A percentile compares a stretch with the other conserved stretches of the same genome.
Evolutionary conservation across 2,113 vertebrate genomes (phyloP).

Genomic region (Eptesicus fuscus): DNA sequence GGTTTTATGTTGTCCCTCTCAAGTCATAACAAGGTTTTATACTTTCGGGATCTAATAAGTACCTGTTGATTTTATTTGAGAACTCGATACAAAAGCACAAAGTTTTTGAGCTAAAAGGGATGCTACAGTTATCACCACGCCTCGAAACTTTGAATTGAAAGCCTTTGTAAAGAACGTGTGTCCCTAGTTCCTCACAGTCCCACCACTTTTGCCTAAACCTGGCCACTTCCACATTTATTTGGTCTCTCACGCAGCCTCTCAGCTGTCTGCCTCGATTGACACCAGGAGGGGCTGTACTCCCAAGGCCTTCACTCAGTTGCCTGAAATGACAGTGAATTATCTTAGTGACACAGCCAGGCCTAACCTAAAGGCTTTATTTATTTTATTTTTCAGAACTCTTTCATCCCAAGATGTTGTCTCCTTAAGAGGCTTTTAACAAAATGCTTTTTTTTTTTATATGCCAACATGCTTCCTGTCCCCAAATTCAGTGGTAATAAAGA

Average conservation of each 20-base stretch:
- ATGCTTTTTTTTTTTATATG: background rate
- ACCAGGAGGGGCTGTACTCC: accelerated
- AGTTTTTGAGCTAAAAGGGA: background rate
- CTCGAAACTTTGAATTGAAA: background rate
- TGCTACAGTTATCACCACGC: background rate
- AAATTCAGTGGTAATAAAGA: background rate
- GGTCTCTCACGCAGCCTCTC: background rate
- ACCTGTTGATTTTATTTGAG: background rate
- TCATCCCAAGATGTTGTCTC: background rate
- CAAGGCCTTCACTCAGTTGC: background rate
- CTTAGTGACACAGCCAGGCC: background rate
- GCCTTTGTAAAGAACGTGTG: background rate
- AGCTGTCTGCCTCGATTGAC: background rate
- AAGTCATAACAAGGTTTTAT: background rate
- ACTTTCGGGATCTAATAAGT: background rate
- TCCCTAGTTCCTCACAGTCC: background rate
- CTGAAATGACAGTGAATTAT: background rate
- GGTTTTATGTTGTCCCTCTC: background rate
- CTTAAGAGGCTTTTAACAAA: background rate
- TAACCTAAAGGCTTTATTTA: background rate
- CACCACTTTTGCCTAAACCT: background rate
- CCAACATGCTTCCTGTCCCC: background rate
- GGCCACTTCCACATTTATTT: background rate
- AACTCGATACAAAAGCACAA: background rate
- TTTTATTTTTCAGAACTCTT: background rate